Conservation (phyloP, 2,888 invertebrate genomes). For the Dasypogon diadema region DNA sequence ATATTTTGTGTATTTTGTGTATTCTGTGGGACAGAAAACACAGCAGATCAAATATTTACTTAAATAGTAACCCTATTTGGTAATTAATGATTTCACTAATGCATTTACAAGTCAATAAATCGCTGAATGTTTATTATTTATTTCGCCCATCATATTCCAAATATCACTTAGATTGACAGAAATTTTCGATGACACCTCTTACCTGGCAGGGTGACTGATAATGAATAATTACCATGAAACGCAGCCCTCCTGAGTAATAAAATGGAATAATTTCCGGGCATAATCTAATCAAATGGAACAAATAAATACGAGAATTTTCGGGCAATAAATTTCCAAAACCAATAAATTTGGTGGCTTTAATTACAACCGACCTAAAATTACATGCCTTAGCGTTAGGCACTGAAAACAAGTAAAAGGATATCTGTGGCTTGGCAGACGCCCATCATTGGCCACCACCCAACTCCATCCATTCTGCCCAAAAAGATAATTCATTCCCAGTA, state of each 20-base stretch:
- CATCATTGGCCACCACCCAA: neutral
- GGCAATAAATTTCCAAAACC: slow-evolving; percentile 22
- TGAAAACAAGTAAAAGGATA: neutral
- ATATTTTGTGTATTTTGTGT: no score
- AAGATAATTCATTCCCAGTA: slow-evolving; percentile 27
- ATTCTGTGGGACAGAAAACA: neutral
- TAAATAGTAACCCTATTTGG: neutral
- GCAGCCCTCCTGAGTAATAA: neutral
- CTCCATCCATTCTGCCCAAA: neutral
- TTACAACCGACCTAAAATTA: slow-evolving; percentile 26
- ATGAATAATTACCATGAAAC: neutral
- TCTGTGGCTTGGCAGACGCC: neutral
- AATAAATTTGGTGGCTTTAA: slow-evolving; percentile 31
- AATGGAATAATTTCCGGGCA: slow-evolving; percentile 7
- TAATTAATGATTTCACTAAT: slow-evolving; percentile 18
- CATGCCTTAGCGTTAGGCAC: slow-evolving; percentile 13
- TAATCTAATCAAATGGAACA: slow-evolving; percentile 39
- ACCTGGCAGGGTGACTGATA: slow-evolving; percentile 5
- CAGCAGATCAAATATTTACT: neutral
- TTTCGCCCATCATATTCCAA: neutral
- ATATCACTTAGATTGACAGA: neutral
- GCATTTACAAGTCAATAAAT: slow-evolving; percentile 23
- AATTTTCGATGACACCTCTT: neutral
- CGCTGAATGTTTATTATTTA: slow-evolving; percentile 28
- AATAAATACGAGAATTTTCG: slow-evolving; percentile 41